These are phyloP conservation scores for Numenius arquata DNA, from an alignment of 2,113 vertebrate species.

Conservation along the genomic window DNA sequence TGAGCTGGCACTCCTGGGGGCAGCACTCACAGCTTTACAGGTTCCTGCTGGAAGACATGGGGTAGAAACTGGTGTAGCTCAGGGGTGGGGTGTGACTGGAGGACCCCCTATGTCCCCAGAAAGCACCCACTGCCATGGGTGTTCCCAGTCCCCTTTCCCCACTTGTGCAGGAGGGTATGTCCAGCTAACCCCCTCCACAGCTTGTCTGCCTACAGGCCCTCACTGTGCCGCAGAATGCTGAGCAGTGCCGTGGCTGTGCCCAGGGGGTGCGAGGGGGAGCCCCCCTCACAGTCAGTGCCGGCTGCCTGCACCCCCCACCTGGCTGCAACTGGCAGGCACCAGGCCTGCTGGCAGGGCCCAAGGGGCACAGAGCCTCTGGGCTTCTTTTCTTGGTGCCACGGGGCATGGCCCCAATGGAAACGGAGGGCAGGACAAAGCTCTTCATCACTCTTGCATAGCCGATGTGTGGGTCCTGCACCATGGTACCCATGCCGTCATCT, in stretches of 20 bases:
- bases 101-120: not conserved
- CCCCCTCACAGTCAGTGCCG: not conserved
- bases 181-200: not conserved
- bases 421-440: constrained; percentile 17
- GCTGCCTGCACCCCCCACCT: not conserved
- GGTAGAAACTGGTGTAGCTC: not conserved
- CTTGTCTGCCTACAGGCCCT: not conserved
- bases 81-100: not conserved
- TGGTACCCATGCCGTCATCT: not conserved
- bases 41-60: not conserved
- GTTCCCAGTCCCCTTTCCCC: not conserved
- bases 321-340: rapidly evolving
- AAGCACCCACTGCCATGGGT: not conserved
- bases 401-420: not conserved
- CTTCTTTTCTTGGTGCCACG: not conserved
- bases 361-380: not conserved
- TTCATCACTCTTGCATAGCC: not conserved
- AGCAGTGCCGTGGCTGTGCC: rapidly evolving
- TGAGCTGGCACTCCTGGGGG: not conserved
- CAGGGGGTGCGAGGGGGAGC: not conserved
- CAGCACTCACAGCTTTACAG: not conserved
- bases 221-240: rapidly evolving
- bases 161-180: not conserved
- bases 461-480: not conserved
- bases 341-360: not conserved